These are phyloP conservation scores for Zonotrichia leucophrys DNA, from an alignment of 2,113 vertebrate species.

Conservation along the genomic window DNA sequence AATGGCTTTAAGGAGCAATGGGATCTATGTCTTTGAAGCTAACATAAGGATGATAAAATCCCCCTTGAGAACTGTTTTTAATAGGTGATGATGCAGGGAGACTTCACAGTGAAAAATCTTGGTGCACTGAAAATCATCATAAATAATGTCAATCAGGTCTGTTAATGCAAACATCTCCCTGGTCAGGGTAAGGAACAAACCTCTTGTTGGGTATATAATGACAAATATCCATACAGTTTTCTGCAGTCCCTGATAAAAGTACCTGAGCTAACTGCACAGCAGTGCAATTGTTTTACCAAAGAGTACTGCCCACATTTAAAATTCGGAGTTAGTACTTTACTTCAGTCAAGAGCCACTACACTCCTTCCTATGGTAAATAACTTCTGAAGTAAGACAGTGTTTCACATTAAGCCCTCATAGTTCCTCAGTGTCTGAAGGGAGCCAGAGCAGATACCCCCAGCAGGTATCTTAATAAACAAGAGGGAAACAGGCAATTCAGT, in stretches of 20 bases:
- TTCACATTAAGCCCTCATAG: neutral
- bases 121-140: slow-evolving; percentile 48
- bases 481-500: neutral
- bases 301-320: neutral
- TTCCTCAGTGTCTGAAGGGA: neutral
- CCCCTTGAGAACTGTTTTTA: slow-evolving; percentile 55
- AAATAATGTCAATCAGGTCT: slow-evolving; percentile 65
- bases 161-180: neutral
- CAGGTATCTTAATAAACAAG: neutral
- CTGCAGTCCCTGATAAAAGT: neutral
- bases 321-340: neutral
- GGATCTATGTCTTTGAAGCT: slow-evolving; percentile 71
- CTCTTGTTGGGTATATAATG: neutral
- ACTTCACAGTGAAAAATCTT: slow-evolving; percentile 66
- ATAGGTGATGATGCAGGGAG: neutral
- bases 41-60: slow-evolving; percentile 61
- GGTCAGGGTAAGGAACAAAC: neutral
- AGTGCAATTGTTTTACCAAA: neutral
- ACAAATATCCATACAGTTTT: neutral
- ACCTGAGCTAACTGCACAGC: neutral
- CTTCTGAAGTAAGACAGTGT: neutral
- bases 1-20: neutral
- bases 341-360: neutral
- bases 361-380: neutral
- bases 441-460: neutral